Evolutionary conservation across 2,113 vertebrate genomes (phyloP).

Genomic region (Rutilus rutilus): DNA sequence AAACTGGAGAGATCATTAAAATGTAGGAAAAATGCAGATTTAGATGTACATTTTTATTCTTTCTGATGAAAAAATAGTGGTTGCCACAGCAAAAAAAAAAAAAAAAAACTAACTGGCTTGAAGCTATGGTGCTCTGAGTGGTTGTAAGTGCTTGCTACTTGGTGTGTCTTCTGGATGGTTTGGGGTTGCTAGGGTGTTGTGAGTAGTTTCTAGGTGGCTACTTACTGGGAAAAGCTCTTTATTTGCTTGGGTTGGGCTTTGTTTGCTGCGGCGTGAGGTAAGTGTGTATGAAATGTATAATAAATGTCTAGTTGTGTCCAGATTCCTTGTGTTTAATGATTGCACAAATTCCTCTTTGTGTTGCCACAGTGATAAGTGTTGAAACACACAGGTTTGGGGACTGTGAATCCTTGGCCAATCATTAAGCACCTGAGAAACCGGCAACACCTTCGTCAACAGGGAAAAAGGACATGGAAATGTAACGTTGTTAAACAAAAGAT

Average conservation of each 20-base stretch:
- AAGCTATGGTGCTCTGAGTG: background rate
- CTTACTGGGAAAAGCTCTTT: background rate
- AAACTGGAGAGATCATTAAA: background rate
- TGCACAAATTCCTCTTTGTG: slow-evolving; percentile 70
- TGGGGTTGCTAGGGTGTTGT: too few relatives aligned
- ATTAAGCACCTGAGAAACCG: slow-evolving; percentile 28
- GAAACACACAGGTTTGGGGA: slow-evolving; percentile 37
- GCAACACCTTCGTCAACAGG: slow-evolving; percentile 10
- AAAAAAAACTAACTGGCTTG: too few relatives aligned
- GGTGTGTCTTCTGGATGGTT: too few relatives aligned
- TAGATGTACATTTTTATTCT: background rate
- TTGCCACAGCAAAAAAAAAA: background rate
- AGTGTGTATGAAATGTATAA: slow-evolving; percentile 7
- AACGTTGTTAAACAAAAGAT: background rate
- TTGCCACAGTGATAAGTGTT: slow-evolving; percentile 68
- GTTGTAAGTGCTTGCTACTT: too few relatives aligned
- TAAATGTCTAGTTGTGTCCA: slow-evolving; percentile 21
- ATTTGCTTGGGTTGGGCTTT: background rate
- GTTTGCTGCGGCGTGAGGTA: slow-evolving; percentile 1
- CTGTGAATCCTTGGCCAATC: slow-evolving; percentile 8
- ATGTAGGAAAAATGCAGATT: background rate
- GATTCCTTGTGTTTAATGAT: slow-evolving; percentile 68
- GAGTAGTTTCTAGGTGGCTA: too few relatives aligned
- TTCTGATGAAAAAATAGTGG: background rate
- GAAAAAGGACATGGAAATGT: slow-evolving; percentile 18